Evolutionary conservation across 2,113 vertebrate genomes (phyloP).

Genomic region (Gorsachius goisagi): DNA sequence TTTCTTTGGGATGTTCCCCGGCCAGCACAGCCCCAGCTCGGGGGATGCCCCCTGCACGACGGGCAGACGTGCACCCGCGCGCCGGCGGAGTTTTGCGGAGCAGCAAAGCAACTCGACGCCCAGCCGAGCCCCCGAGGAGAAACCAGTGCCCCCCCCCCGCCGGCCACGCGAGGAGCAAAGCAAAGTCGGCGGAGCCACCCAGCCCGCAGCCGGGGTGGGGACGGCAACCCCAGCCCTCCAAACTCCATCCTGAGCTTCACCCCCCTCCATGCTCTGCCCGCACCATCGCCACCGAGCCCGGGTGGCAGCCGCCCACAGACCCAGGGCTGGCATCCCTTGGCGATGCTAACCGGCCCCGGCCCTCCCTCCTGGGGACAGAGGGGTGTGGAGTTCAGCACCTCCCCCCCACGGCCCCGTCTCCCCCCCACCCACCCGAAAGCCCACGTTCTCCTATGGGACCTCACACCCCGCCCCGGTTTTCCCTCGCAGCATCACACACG

Average conservation of each 20-base stretch:
- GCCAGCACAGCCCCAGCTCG: background rate
- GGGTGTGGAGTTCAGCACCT: background rate
- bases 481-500: background rate
- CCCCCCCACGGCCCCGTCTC: background rate
- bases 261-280: background rate
- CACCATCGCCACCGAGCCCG: background rate
- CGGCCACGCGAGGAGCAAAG: background rate
- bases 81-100: background rate
- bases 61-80: background rate
- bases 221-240: background rate
- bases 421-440: background rate
- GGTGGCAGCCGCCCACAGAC: background rate
- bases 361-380: background rate
- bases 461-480: background rate
- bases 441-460: background rate
- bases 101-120: background rate
- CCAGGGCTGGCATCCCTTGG: background rate
- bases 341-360: background rate
- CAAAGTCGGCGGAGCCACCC: background rate
- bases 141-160: accelerated
- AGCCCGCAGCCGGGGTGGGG: background rate
- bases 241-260: background rate
- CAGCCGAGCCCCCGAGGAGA: background rate
- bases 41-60: background rate
- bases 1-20: background rate